Percentiles rank a stretch among this genome's conserved stretches.
Evolutionary conservation across 2,888 invertebrate genomes (phyloP).

Genomic region (Drosophila koepferae): DNA sequence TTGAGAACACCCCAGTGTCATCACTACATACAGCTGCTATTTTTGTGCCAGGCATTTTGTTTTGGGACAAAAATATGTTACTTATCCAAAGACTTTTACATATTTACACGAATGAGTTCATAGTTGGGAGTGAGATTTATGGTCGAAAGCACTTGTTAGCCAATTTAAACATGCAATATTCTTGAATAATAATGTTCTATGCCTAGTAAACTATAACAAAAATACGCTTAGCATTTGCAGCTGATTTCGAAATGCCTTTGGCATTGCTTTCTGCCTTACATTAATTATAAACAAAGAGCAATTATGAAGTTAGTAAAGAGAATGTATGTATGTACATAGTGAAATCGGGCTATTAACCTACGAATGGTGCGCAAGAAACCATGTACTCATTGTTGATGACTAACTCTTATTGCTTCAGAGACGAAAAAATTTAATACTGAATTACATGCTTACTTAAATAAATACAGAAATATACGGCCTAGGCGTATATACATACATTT

Average conservation of each 20-base stretch:
- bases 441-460: background rate
- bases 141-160: conserved; percentile 2
- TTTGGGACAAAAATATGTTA: background rate
- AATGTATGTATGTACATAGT: conserved; percentile 15
- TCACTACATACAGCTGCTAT: conserved; percentile 6
- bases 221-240: background rate
- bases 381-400: conserved; percentile 14
- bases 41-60: conserved; percentile 1
- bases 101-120: background rate
- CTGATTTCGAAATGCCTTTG: background rate
- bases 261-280: background rate
- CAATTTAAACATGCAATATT: conserved; percentile 1
- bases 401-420: conserved; percentile 12
- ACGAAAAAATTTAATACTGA: background rate
- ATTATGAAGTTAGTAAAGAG: conserved; percentile 23
- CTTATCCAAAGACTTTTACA: background rate
- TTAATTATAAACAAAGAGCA: background rate
- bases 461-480: background rate
- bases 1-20: background rate
- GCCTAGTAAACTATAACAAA: background rate
- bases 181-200: background rate
- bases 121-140: background rate
- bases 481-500: background rate
- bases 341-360: conserved; percentile 22
- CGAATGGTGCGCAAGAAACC: conserved; percentile 15